Conservation (phyloP, 2,888 invertebrate genomes). For the Stenodema calcarata region DNA sequence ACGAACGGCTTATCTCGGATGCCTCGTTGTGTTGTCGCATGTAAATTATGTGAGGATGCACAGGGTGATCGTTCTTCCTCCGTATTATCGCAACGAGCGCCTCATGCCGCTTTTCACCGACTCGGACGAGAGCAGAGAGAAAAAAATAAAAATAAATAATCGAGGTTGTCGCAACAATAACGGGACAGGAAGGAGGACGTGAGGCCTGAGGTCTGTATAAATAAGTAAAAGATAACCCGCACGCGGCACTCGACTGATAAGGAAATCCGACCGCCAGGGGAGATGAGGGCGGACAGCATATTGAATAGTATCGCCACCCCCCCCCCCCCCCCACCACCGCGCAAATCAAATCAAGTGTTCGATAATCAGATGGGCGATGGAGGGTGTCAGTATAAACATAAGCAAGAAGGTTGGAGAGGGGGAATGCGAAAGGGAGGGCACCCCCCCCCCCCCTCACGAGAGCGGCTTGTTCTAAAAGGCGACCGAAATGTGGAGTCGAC, state of each 20-base stretch:
- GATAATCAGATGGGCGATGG: constrained; percentile 18
- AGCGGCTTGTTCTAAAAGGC: neutral
- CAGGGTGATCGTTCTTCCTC: neutral
- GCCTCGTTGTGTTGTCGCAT: neutral
- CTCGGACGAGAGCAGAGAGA: too few relatives aligned
- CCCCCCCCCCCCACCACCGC: too few relatives aligned
- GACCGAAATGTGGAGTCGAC: too few relatives aligned
- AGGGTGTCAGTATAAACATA: constrained; percentile 40
- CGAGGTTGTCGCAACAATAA: neutral
- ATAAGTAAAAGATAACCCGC: constrained; percentile 30
- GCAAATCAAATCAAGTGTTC: constrained; percentile 45
- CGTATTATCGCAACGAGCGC: neutral
- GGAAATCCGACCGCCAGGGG: neutral
- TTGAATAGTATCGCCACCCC: constrained; percentile 33
- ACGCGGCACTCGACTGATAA: neutral
- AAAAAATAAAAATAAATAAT: neutral
- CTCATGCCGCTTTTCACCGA: too few relatives aligned
- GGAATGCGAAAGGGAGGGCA: neutral
- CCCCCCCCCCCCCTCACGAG: neutral
- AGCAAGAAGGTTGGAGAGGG: neutral
- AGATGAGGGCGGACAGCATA: constrained; percentile 3
- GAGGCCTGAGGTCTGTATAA: constrained; percentile 39
- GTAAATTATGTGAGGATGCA: neutral
- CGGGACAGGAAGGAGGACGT: neutral
- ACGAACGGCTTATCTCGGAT: too few relatives aligned